phyloP scores from a whole-genome alignment of 92 coral and sea anemone genomes.

The Umimayanthus chanpuru region DNA sequence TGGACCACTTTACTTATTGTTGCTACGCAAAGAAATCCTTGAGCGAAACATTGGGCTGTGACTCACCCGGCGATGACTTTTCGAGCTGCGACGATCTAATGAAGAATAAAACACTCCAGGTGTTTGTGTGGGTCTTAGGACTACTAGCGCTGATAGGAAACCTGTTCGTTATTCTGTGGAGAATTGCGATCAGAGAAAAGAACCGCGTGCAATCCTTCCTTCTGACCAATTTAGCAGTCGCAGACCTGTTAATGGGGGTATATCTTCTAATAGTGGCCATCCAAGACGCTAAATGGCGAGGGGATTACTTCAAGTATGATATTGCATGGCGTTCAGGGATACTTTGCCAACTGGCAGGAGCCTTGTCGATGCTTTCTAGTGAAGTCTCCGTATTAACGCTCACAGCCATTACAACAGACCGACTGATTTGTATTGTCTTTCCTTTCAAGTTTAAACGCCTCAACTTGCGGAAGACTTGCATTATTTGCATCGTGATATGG shows the following conservation, averaged over 20 bases:
- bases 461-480: not conserved
- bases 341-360: slow-evolving; percentile 50
- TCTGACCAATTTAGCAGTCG: too few relatives aligned
- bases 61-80: slow-evolving; percentile 45
- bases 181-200: slow-evolving; percentile 26
- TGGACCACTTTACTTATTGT: too few relatives aligned
- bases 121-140: too few relatives aligned
- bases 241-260: slow-evolving; percentile 52
- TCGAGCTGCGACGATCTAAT: not conserved
- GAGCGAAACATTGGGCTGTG: not conserved
- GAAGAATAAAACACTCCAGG: slow-evolving; percentile 42
- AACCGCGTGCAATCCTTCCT: slow-evolving; percentile 52
- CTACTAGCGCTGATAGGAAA: too few relatives aligned
- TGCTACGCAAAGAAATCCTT: too few relatives aligned
- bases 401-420: slow-evolving; percentile 47
- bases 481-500: slow-evolving; percentile 38
- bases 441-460: slow-evolving; percentile 43
- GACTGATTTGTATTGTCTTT: slow-evolving; percentile 53
- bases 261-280: slow-evolving; percentile 56
- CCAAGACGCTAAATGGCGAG: slow-evolving; percentile 51
- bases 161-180: too few relatives aligned
- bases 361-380: slow-evolving; percentile 53
- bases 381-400: slow-evolving; percentile 36
- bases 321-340: slow-evolving; percentile 49
- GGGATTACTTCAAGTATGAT: slow-evolving; percentile 55